A percentile compares a stretch with the other conserved stretches of the same genome.
phyloP scores from a whole-genome alignment of 2,888 invertebrate species.

The Heliconius erato region DNA sequence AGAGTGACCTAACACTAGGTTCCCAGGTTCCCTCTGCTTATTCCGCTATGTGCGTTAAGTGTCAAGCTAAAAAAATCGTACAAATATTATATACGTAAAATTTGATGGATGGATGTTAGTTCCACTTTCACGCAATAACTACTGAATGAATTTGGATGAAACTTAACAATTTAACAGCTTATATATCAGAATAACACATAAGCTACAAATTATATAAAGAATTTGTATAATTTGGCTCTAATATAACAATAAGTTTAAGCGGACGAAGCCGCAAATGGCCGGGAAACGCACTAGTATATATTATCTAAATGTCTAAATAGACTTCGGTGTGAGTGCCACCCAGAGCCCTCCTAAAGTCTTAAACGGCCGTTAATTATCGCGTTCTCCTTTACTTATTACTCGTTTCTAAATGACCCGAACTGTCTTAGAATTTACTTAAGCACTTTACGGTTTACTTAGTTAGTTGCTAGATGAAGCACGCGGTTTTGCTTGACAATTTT shows the following conservation, averaged over 20 bases:
- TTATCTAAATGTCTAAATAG: background rate
- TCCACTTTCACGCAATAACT: background rate
- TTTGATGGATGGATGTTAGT: background rate
- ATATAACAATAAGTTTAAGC: background rate
- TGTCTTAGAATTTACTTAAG: conserved; percentile 31
- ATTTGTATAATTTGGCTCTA: background rate
- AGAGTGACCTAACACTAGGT: background rate
- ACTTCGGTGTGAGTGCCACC: conserved; percentile 23
- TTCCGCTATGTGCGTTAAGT: background rate
- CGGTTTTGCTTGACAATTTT: background rate
- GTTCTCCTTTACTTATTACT: conserved; percentile 33
- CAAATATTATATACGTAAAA: background rate
- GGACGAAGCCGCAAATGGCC: background rate
- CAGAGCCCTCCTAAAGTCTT: background rate
- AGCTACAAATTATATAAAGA: background rate
- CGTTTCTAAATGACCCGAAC: conserved; percentile 29
- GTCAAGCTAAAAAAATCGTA: background rate
- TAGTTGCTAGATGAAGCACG: background rate
- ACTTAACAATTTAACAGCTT: background rate
- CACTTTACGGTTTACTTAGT: conserved; percentile 13
- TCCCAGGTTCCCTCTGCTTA: background rate
- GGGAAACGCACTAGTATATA: too few relatives aligned
- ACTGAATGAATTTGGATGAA: background rate
- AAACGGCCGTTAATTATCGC: conserved; percentile 33
- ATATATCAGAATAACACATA: background rate